Evolutionary conservation across 2,888 invertebrate genomes (phyloP).

Genomic region (Plutella xylostella): DNA sequence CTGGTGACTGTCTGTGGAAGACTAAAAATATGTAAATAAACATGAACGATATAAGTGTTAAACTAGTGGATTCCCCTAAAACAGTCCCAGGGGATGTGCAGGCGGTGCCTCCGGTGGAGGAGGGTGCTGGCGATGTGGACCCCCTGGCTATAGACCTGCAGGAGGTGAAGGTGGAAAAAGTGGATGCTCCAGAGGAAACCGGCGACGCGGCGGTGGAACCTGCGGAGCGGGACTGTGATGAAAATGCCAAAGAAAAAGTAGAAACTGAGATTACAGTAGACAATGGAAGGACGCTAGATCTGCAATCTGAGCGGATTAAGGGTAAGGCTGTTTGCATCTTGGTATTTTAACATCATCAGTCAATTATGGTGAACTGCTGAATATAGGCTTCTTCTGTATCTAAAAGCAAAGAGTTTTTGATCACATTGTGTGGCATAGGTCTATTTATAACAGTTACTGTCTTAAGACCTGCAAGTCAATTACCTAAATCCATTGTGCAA

Average conservation of each 20-base stretch:
- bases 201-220: slow-evolving; percentile 27
- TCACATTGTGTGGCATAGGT: too few relatives aligned
- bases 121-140: slow-evolving; percentile 43
- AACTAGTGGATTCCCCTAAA: slow-evolving; percentile 31
- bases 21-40: slow-evolving; percentile 63
- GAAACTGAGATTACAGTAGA: not conserved
- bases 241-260: slow-evolving; percentile 60
- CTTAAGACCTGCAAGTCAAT: not conserved
- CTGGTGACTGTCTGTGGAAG: not conserved
- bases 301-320: slow-evolving; percentile 22
- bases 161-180: slow-evolving; percentile 28
- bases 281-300: not conserved
- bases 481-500: not conserved
- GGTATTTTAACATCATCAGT: too few relatives aligned
- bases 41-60: slow-evolving; percentile 65
- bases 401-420: too few relatives aligned
- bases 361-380: too few relatives aligned
- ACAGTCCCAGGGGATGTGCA: not conserved
- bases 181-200: slow-evolving; percentile 14
- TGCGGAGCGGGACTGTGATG: slow-evolving; percentile 49
- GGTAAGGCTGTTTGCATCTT: too few relatives aligned
- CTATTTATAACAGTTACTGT: too few relatives aligned
- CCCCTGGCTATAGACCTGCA: slow-evolving; percentile 39
- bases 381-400: too few relatives aligned
- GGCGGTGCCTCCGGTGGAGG: slow-evolving; percentile 27